Evolutionary conservation across 2,888 invertebrate species (phyloP), one percentile per base, ranked within the genome.

Genomic region (Amiota minor): DNA sequence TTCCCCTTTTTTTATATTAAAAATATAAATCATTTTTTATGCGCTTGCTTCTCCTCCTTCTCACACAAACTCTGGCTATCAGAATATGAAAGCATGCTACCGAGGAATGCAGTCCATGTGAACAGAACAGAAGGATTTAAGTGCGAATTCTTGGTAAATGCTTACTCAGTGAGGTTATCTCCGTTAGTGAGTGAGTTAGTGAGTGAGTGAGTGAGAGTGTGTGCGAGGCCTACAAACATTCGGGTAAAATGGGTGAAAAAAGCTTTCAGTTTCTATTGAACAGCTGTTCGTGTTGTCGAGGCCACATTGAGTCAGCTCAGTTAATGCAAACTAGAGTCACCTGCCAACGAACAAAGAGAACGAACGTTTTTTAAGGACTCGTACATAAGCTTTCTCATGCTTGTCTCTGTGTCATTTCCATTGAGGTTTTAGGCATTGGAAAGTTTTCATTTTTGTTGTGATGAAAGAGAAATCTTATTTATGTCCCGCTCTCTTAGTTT

Each of bases 251-350:
- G 53, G 53, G 59, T 12, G 12, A 18, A 8, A 49, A 68, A 53
- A 68, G 67, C 50, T 65, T 45, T 35, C 35, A 18, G 2, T 2
- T 35, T 35, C 4, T 9, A 9, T 11, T 14, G 14, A 50, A 68
- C 67, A 68, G 67, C 67, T 68, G 67, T 53, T 68, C 67, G 67
- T 68, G 53, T 68, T 11, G 59, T 35, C 62, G 62, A 53, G 67
- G 50, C 50, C 67, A 53, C 53, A 3, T 6, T 35, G 35, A 53
- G 9, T 53, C 14, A 65, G 47, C 49, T 65, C 35, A 1, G 20
- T 4, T 12, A 18, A 20, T 11, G 59, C 20, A 35, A 8, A 35
- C 0, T 35, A 35, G 35, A 35, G 35, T 35, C 6, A 35, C 35
- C 35, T 35, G 35, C n/a, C 6, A n/a, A n/a, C 12, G 3, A 62